Percentiles rank a stretch among this genome's conserved stretches.
Evolutionary conservation across 2,113 vertebrate genomes (phyloP).

Genomic region (Antennarius striatus): DNA sequence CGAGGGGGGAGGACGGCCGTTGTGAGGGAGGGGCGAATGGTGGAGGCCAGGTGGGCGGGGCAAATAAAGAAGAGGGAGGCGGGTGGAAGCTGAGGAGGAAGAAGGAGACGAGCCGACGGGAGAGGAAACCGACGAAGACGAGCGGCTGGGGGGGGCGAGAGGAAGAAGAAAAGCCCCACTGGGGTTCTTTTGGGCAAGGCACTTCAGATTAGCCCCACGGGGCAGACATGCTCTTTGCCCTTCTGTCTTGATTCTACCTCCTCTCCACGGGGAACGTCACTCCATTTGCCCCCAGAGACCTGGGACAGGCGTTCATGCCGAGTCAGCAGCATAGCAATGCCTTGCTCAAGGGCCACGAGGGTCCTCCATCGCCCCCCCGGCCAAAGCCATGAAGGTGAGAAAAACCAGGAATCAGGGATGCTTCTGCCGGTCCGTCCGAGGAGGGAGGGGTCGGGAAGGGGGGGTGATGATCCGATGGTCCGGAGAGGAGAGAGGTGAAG

Average conservation of each 20-base stretch:
- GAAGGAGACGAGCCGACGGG: background rate
- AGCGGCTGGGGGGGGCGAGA: background rate
- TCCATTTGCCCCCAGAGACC: background rate
- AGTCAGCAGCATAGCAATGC: background rate
- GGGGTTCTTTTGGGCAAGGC: conserved; percentile 14
- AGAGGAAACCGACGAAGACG: background rate
- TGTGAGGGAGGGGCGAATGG: conserved; percentile 73
- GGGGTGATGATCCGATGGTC: conserved; percentile 2
- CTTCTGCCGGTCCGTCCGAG: conserved; percentile 9
- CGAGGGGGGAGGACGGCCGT: conserved; percentile 71
- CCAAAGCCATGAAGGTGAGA: background rate
- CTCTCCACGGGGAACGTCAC: background rate
- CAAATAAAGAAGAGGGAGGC: background rate
- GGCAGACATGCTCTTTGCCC: background rate
- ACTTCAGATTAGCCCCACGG: conserved; percentile 13
- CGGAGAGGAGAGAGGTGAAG: conserved; percentile 4
- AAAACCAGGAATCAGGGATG: background rate
- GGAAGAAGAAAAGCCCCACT: background rate
- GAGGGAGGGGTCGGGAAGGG: background rate
- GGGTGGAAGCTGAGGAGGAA: background rate
- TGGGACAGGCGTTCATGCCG: conserved; percentile 4
- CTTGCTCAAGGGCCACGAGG: conserved; percentile 1
- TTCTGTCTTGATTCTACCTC: background rate
- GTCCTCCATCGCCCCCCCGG: background rate
- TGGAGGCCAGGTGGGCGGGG: conserved; percentile 37